phyloP scores from a whole-genome alignment of 2,888 invertebrate genomes.

The Ectemnius lituratus region DNA sequence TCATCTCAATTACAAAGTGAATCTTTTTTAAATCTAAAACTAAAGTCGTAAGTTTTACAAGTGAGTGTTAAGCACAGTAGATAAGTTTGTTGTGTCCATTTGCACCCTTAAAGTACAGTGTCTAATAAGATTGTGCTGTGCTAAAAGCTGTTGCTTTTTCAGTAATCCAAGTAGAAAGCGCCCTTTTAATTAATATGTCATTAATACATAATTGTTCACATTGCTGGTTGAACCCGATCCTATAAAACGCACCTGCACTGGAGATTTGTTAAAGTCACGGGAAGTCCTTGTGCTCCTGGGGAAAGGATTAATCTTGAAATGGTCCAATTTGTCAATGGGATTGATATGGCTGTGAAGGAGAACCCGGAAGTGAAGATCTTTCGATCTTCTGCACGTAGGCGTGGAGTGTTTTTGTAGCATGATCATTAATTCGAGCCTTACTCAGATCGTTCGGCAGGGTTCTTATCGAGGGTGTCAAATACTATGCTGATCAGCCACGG shows the following conservation, averaged over 20 bases:
- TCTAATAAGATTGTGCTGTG: conserved; percentile 17
- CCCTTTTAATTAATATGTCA: no score
- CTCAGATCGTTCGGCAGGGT: conserved; percentile 83
- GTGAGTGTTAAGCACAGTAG: no score
- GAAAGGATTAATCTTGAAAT: background rate
- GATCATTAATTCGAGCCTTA: conserved; percentile 77
- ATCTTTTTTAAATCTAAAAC: no score
- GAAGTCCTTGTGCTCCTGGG: background rate
- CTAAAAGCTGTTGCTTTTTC: conserved; percentile 26
- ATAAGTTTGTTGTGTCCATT: no score
- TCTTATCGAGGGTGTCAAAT: conserved; percentile 94
- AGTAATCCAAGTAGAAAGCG: no score
- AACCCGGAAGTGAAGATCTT: conserved; percentile 15
- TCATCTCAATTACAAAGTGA: conserved; percentile 1
- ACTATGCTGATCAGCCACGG: conserved; percentile 92
- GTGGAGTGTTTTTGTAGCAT: conserved; percentile 72
- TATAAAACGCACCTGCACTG: no score
- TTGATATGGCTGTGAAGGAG: no score
- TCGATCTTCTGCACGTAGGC: conserved; percentile 63
- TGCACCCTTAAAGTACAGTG: background rate
- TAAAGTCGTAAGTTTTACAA: conserved; percentile 38
- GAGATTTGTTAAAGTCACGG: background rate
- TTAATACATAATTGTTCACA: no score
- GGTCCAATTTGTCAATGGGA: no score
- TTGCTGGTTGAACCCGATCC: no score